Evolutionary conservation across 2,888 invertebrate genomes (phyloP).

Genomic region (Drosophila pegasa): DNA sequence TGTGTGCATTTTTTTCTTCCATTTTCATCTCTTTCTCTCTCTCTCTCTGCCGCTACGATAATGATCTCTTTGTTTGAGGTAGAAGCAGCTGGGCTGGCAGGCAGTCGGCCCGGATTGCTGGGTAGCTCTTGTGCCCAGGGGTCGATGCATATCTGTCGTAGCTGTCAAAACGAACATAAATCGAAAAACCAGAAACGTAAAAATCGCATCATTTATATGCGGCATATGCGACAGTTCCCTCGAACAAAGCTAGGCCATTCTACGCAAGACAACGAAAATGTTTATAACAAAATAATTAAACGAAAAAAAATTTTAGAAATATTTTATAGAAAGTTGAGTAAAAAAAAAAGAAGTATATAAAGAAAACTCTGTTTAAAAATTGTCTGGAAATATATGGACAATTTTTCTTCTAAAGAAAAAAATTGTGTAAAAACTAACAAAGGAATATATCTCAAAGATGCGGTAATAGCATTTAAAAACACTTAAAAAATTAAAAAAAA

Average conservation of each 20-base stretch:
- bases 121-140: conserved; percentile 47
- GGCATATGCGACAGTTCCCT: conserved; percentile 65
- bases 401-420: too few relatives aligned
- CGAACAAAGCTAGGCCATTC: conserved; percentile 27
- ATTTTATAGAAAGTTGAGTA: neutral
- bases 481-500: too few relatives aligned
- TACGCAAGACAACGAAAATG: neutral
- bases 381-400: too few relatives aligned
- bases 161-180: conserved; percentile 72
- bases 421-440: too few relatives aligned
- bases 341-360: neutral
- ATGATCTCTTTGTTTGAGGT: conserved; percentile 74
- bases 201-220: conserved; percentile 69
- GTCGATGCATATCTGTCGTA: conserved; percentile 76
- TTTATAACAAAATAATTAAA: neutral
- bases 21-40: neutral
- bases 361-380: too few relatives aligned
- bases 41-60: conserved; percentile 43
- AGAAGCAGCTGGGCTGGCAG: conserved; percentile 41
- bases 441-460: too few relatives aligned
- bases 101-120: conserved; percentile 9
- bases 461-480: too few relatives aligned
- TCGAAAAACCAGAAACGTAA: conserved; percentile 28
- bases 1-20: conserved; percentile 71
- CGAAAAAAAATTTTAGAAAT: neutral